Conservation (phyloP, 1,140 invertebrate species). For the Drosophila nikananu region DNA sequence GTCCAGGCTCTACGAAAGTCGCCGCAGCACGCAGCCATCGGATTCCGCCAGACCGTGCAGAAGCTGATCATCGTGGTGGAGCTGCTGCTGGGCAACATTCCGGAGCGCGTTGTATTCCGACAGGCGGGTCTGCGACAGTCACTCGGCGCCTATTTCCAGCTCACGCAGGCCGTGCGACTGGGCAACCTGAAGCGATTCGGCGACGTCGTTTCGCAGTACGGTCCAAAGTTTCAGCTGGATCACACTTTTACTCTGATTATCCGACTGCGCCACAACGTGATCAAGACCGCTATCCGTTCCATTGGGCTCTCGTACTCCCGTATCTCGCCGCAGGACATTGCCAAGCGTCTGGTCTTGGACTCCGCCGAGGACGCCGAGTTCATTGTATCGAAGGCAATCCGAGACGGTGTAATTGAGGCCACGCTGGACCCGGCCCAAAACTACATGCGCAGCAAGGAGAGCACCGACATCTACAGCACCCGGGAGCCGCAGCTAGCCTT, state of each 20-base stretch:
- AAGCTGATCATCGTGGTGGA: constrained; percentile 98
- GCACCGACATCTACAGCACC: constrained; percentile 98
- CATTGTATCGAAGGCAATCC: constrained; percentile 99
- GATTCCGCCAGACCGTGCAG: constrained; percentile 99
- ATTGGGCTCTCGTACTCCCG: constrained; percentile 98
- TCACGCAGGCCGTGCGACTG: constrained; percentile 98
- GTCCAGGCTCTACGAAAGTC: constrained; percentile 98
- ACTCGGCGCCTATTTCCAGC: constrained; percentile 97
- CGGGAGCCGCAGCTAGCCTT: constrained; percentile 98
- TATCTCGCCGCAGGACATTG: constrained; percentile 98
- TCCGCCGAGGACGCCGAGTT: constrained; percentile 99
- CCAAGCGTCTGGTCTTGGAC: constrained; percentile 96
- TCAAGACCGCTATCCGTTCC: constrained; percentile 98
- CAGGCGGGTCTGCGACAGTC: constrained; percentile 94
- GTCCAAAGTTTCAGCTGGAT: constrained; percentile 94
- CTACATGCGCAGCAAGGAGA: constrained; percentile 99
- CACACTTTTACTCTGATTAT: constrained; percentile 98
- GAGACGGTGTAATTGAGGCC: constrained; percentile 99
- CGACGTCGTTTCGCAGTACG: constrained; percentile 96
- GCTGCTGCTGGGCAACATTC: constrained; percentile 98
- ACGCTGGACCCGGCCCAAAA: constrained; percentile 97
- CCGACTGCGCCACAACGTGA: constrained; percentile 98
- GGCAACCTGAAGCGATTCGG: constrained; percentile 98
- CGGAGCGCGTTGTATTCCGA: constrained; percentile 95
- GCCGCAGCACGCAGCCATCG: constrained; percentile 97